Percentiles rank a stretch among this genome's conserved stretches.
Conservation (phyloP, 2,797 vertebrate genomes). For the Pangasius larnaudii region DNA sequence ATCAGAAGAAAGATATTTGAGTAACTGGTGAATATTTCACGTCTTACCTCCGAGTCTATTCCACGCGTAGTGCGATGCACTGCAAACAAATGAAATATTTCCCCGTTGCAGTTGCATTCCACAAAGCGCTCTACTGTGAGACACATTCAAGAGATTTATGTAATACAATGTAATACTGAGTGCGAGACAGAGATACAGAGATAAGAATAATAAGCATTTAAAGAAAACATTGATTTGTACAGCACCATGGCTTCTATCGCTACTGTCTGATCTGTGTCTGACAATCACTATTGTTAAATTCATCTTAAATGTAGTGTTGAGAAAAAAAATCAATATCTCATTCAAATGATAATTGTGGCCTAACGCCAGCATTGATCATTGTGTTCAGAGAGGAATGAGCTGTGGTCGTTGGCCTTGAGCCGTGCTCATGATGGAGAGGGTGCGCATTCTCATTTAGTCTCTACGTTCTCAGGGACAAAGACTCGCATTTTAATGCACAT, state of each 20-base stretch:
- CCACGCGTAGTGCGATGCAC: not conserved
- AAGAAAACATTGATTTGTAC: not conserved
- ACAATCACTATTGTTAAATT: conserved; percentile 36
- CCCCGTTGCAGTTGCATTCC: conserved; percentile 26
- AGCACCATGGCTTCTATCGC: not conserved
- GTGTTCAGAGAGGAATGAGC: conserved; percentile 29
- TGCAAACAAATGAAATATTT: conserved; percentile 36
- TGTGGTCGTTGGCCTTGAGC: conserved; percentile 35
- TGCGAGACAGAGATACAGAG: conserved; percentile 7
- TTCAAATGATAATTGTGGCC: conserved; percentile 66
- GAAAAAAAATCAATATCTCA: conserved; percentile 67
- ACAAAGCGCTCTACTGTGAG: conserved; percentile 8
- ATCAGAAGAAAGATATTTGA: conserved; percentile 25
- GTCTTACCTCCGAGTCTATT: not conserved
- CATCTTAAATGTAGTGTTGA: conserved; percentile 55
- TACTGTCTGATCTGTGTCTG: not conserved
- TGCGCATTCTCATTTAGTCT: conserved; percentile 15
- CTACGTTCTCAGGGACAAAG: conserved; percentile 26
- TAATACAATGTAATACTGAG: conserved; percentile 26
- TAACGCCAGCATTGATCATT: conserved; percentile 48
- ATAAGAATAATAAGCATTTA: not conserved
- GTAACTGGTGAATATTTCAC: not conserved
- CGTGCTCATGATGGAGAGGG: conserved; percentile 26
- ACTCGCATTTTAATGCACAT: conserved; percentile 38
- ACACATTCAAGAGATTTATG: conserved; percentile 34